Evolutionary conservation across 2,113 vertebrate genomes (phyloP).

Genomic region (Epinephelus moara): DNA sequence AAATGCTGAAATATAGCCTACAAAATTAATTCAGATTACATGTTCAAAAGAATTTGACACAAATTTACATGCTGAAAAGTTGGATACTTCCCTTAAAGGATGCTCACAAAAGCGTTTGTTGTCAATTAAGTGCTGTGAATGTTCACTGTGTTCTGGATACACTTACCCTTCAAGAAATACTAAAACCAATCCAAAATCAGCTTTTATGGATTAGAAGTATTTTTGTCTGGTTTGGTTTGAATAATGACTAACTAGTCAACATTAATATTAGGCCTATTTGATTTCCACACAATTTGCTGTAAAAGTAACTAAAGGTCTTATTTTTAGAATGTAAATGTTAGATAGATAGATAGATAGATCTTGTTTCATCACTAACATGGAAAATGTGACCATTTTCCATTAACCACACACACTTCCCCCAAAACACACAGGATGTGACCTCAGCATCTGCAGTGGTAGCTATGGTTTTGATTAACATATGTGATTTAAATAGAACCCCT

Average conservation of each 20-base stretch:
- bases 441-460: not conserved
- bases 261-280: not conserved
- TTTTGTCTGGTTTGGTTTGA: not conserved
- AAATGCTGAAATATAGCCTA: not conserved
- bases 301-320: not conserved
- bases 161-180: not conserved
- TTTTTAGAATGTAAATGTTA: not conserved
- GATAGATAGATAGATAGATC: not conserved
- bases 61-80: not conserved
- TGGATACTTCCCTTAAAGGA: not conserved
- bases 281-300: not conserved
- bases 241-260: no score
- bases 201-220: no score
- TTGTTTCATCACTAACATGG: not conserved
- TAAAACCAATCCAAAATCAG: no score
- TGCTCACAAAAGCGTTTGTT: not conserved
- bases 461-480: not conserved
- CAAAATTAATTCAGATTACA: not conserved
- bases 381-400: not conserved
- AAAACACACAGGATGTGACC: not conserved
- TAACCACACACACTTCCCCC: not conserved
- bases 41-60: not conserved
- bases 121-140: not conserved
- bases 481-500: not conserved
- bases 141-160: not conserved